Evolutionary conservation across 2,888 invertebrate species (phyloP), one percentile per base, ranked within the genome.

Genomic region (Patella depressa): DNA sequence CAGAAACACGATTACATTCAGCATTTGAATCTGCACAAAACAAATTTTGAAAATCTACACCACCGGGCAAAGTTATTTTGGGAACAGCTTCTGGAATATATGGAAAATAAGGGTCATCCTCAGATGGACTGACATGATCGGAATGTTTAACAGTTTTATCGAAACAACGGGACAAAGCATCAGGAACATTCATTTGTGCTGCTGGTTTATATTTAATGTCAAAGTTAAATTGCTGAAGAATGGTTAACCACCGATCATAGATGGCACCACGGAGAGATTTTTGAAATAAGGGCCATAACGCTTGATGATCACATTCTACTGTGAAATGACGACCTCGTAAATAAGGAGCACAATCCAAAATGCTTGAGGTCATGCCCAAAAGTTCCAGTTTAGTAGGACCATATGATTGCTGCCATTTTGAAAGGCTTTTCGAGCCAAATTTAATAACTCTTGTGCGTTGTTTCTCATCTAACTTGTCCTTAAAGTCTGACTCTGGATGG

Each of bases 281-380:
- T 71, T 75, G 72, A 71, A 75, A 78, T 4, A 78, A 54, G 3
- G 74, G 75, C 15, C 75, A n/a, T 29, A 79, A 45, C 4, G 71
- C 76, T 19, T 79, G 59, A 71, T 76, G 73, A 69, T 78, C 73
- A 34, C 71, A 76, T 74, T 76, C 75, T 24, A 77, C 72, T 7
- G 76, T 74, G 73, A 78, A 74, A 53, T 70, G 59, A 24, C 71
- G 54, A 24, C 78, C 78, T 4, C 71, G 73, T n/a, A 76, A 29
- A 73, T 77, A 79, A 19, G 74, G 74, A 9, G 73, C 54, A 77
- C 74, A 74, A 57, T 79, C 77, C 17, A 79, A 69, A 24, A 79
- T 70, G 45, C 75, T 77, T 12, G 71, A 65, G 4, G 74, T 74
- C 72, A 79, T 59, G 12, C 54, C 79, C 17, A 73, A 54, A 12